Evolutionary conservation across 2,888 invertebrate species (phyloP).

Genomic region (Bugulina stolonifera): DNA sequence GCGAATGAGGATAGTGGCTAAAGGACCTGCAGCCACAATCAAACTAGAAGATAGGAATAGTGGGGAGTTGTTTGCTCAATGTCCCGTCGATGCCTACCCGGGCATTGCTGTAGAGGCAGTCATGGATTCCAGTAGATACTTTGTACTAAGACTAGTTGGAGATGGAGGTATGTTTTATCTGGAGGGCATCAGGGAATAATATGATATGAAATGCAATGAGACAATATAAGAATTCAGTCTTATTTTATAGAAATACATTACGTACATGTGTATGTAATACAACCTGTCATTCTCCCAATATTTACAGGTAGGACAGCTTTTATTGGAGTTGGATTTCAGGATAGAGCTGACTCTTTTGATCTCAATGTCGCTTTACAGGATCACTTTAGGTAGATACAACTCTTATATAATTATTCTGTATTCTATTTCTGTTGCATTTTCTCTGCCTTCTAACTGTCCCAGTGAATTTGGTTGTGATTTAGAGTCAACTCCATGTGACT

Average conservation of each 20-base stretch:
- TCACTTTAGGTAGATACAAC: constrained; percentile 72
- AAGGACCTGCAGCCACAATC: constrained; percentile 77
- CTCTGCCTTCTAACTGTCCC: no score
- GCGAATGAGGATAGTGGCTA: constrained; percentile 82
- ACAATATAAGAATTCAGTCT: no score
- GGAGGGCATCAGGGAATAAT: background rate
- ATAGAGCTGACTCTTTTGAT: constrained; percentile 97
- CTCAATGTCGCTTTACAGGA: constrained; percentile 96
- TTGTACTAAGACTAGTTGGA: constrained; percentile 67
- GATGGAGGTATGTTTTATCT: constrained; percentile 14
- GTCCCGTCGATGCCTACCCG: constrained; percentile 94
- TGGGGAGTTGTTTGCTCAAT: constrained; percentile 81
- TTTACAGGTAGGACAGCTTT: constrained; percentile 65
- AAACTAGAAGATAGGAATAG: constrained; percentile 91
- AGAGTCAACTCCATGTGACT: no score
- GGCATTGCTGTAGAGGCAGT: constrained; percentile 91
- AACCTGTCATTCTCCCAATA: no score
- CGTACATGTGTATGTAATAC: no score
- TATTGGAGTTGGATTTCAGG: constrained; percentile 94
- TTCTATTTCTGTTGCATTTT: background rate
- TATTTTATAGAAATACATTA: no score
- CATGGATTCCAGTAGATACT: constrained; percentile 93
- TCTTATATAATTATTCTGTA: background rate
- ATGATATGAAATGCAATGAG: no score
- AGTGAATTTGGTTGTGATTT: no score